Evolutionary conservation across 2,888 invertebrate species (phyloP).

Genomic region (Subacronicta megacephala): DNA sequence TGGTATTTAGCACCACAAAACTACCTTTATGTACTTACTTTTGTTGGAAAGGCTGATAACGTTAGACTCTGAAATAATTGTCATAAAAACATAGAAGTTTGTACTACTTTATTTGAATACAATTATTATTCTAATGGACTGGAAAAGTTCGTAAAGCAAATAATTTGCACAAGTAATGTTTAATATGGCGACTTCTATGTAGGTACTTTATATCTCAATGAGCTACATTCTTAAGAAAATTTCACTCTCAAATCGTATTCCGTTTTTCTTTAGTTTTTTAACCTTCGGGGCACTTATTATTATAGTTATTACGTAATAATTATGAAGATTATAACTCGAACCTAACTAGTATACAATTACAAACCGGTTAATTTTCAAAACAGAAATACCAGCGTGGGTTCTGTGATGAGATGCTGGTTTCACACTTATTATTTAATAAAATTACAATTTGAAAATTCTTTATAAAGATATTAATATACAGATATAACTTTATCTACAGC

Average conservation of each 20-base stretch:
- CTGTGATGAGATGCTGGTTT: background rate
- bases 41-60: too few species aligned
- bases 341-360: background rate
- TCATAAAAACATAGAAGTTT: too few species aligned
- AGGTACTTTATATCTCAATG: background rate
- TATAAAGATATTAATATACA: background rate
- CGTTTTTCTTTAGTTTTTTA: background rate
- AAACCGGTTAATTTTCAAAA: slow-evolving; percentile 11
- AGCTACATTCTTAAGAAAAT: background rate
- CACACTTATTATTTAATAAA: slow-evolving; percentile 5
- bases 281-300: background rate
- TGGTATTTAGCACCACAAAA: background rate
- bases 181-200: too few species aligned
- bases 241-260: too few species aligned
- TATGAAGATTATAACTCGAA: background rate
- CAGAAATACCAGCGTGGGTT: background rate
- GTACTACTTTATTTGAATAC: too few species aligned
- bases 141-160: too few species aligned
- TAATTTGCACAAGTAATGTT: too few species aligned
- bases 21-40: too few species aligned
- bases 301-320: background rate
- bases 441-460: slow-evolving; percentile 33
- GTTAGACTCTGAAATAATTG: too few species aligned
- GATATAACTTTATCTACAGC: slow-evolving; percentile 16
- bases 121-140: too few species aligned